Percentiles rank a stretch among this genome's conserved stretches.
phyloP scores from a whole-genome alignment of 92 coral and sea anemone genomes.

The Palythoa grandiflora region DNA sequence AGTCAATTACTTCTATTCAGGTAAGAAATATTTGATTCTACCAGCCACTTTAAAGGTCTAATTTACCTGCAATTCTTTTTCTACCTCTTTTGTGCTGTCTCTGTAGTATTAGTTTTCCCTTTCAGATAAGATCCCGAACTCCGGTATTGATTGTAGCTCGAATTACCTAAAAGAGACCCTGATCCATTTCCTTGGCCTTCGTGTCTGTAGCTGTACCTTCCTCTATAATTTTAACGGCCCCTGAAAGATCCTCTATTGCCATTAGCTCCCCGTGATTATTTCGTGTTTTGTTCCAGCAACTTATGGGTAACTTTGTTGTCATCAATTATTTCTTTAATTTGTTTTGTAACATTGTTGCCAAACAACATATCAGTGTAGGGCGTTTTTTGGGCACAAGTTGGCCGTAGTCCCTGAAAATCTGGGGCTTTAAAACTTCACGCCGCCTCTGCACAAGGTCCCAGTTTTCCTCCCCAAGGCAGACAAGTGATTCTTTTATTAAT shows the following conservation, averaged over 20 bases:
- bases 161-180: constrained; percentile 49
- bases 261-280: background rate
- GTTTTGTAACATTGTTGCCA: no score
- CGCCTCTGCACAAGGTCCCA: constrained; percentile 56
- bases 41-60: background rate
- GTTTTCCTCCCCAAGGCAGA: constrained; percentile 59
- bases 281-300: constrained; percentile 13
- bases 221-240: constrained; percentile 3
- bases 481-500: constrained; percentile 43
- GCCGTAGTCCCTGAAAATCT: constrained; percentile 26
- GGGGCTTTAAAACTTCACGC: constrained; percentile 35
- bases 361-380: no score
- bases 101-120: background rate
- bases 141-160: background rate
- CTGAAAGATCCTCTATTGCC: constrained; percentile 5
- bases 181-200: constrained; percentile 2
- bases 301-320: constrained; percentile 42
- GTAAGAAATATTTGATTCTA: background rate
- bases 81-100: no score
- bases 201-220: background rate
- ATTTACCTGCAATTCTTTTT: background rate
- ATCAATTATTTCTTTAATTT: no score
- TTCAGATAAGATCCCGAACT: no score
- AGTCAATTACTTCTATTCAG: background rate
- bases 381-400: no score